Conservation (phyloP, 2,797 vertebrate genomes). For the Syngnathus rostellatus region DNA sequence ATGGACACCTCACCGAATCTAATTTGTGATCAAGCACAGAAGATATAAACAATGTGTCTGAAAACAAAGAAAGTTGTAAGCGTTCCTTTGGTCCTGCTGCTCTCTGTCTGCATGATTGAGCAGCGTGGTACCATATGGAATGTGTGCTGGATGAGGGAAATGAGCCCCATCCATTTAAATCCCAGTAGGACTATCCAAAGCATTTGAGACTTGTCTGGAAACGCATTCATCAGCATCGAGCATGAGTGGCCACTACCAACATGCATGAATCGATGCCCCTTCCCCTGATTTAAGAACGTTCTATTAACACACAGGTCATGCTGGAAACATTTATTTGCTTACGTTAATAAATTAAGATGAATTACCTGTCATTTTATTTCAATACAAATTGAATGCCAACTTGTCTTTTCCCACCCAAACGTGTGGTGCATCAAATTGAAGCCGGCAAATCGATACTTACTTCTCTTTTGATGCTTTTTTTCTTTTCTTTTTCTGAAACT, state of each 20-base stretch:
- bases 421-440: not conserved
- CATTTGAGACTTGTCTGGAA: constrained; percentile 36
- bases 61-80: constrained; percentile 1
- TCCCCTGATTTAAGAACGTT: not conserved
- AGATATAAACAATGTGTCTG: not conserved
- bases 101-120: constrained; percentile 39
- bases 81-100: constrained; percentile 27
- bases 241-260: constrained; percentile 28
- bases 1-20: not conserved
- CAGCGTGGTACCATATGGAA: constrained; percentile 53
- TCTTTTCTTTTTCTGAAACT: constrained; percentile 60
- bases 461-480: constrained; percentile 27
- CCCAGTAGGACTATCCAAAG: constrained; percentile 44
- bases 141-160: constrained; percentile 55
- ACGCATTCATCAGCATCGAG: constrained; percentile 38
- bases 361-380: not conserved
- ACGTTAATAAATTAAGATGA: not conserved
- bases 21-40: too few species aligned
- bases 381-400: not conserved
- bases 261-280: constrained; percentile 7
- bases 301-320: constrained; percentile 1
- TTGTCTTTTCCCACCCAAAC: not conserved
- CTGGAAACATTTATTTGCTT: not conserved
- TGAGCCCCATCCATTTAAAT: constrained; percentile 51
- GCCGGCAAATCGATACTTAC: constrained; percentile 41